phyloP scores from a whole-genome alignment of 2,888 invertebrate genomes.

The Meliscaeva auricollis region DNA sequence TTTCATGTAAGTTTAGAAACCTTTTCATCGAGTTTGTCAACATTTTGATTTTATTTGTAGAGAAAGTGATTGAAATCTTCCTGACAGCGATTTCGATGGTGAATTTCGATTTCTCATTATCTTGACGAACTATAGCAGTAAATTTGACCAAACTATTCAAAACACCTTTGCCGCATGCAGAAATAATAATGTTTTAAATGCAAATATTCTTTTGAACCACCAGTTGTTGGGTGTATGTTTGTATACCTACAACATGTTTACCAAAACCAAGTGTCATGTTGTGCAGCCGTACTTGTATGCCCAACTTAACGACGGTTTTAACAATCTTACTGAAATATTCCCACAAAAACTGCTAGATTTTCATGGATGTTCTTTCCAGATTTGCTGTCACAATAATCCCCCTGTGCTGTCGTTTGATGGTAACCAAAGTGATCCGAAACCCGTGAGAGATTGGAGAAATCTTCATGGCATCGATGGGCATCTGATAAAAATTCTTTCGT shows the following conservation, averaged over 20 bases:
- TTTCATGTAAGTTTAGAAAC: not conserved
- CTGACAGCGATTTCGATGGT: not conserved
- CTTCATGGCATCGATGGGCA: conserved; percentile 80
- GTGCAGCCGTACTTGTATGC: conserved; percentile 75
- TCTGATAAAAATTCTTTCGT: conserved; percentile 78
- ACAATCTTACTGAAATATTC: conserved; percentile 46
- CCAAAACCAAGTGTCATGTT: conserved; percentile 62
- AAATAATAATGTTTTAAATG: conserved; percentile 77
- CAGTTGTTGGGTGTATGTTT: conserved; percentile 53
- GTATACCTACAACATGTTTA: conserved; percentile 64
- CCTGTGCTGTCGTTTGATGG: conserved; percentile 79
- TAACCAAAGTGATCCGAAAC: conserved; percentile 69
- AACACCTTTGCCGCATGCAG: not conserved
- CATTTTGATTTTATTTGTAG: not conserved
- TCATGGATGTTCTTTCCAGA: conserved; percentile 77
- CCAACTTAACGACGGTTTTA: conserved; percentile 72
- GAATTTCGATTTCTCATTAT: conserved; percentile 17
- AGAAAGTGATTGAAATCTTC: not conserved
- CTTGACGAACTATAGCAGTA: not conserved
- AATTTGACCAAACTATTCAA: not conserved
- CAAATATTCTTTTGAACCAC: conserved; percentile 77
- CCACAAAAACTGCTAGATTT: conserved; percentile 75
- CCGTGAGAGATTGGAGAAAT: conserved; percentile 66
- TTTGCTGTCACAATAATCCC: conserved; percentile 77
- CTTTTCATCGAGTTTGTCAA: not conserved